Evolutionary conservation across 2,888 invertebrate genomes (phyloP).

Genomic region (Heliconius charithonia): DNA sequence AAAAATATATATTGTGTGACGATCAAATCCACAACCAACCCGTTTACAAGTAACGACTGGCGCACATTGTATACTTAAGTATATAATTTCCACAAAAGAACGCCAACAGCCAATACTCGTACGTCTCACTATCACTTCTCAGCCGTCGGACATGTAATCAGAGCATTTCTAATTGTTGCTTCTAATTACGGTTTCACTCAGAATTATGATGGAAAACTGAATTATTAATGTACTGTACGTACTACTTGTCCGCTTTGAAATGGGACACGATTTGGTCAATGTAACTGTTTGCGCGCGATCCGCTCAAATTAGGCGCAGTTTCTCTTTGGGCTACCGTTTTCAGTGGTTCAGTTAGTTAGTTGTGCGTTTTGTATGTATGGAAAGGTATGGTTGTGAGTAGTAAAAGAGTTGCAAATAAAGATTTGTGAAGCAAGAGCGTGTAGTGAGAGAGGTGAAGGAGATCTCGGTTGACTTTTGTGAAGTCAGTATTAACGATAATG

Average conservation of each 20-base stretch:
- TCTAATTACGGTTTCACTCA: conserved; percentile 81
- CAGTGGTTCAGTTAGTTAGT: neutral
- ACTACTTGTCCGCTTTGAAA: conserved; percentile 39
- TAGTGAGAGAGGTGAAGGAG: neutral
- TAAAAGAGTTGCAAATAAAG: neutral
- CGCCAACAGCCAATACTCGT: conserved; percentile 31
- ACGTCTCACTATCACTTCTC: conserved; percentile 41
- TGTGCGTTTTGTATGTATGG: neutral
- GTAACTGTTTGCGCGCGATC: conserved; percentile 32
- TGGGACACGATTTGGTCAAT: conserved; percentile 44
- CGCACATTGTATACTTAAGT: neutral
- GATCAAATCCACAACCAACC: too few species aligned
- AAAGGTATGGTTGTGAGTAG: neutral
- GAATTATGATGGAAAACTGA: conserved; percentile 79
- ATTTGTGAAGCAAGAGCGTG: neutral
- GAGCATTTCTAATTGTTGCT: conserved; percentile 78
- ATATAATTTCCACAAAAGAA: conserved; percentile 36
- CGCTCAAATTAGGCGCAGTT: conserved; percentile 16
- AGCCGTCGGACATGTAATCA: conserved; percentile 62
- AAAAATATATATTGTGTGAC: too few species aligned
- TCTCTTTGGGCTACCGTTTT: conserved; percentile 5
- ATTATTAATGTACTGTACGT: conserved; percentile 65
- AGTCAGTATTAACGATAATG: too few species aligned
- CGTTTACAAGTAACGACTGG: too few species aligned
- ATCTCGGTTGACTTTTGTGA: neutral